Base-by-base conservation (phyloP, 2,113 vertebrate genomes). In the Stercorarius parasiticus region DNA sequence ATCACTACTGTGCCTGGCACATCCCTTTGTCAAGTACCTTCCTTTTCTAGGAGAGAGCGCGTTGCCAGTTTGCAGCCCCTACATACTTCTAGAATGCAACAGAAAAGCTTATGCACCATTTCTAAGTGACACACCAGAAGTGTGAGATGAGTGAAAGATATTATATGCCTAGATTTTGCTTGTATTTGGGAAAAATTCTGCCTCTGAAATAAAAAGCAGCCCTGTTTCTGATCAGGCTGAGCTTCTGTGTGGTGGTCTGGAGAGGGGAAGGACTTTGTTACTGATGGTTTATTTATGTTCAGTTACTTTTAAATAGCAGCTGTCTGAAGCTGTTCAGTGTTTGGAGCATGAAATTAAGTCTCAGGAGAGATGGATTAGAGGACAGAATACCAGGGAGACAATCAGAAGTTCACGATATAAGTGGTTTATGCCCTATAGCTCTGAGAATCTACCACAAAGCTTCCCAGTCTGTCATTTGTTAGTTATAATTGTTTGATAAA, bases 251-350 rank as follows among this genome's bases (percentile, higher is more conserved):
- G 43, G 70, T 72, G 40, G 40, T 80, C 70, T 85, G 66, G 36
- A 79, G 61, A 72, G 18, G 15, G 40, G 53, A 89, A 91, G 36
- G 56, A 34, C 78, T 93, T 91, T 61, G 20, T 49, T 93, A 65
- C 53, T 80, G 77, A 93, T 94, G 73, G 56, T 78, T 90, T 95
- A 93, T 93, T 96, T 96, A 91, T 83, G 85, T 77, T 88, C 2
- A 22, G 82, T 94, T 92, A 76, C 92, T 97, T 96, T 95, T 95
- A 88, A 95, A 86, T 95, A 88, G 67, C 92, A 96, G 92, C 64
- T 95, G 76, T 96, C 94, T 86, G 65, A 88, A 86, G 77, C 61
- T 88, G 43, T 80, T 95, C 90, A 84, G 77, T 71, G 86, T 95
- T 92, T 94, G 80, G 53, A 95, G 86, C 34, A 4, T 95, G 95